Conservation (phyloP, 2,113 vertebrate genomes). For the Pollimyrus isidori region DNA sequence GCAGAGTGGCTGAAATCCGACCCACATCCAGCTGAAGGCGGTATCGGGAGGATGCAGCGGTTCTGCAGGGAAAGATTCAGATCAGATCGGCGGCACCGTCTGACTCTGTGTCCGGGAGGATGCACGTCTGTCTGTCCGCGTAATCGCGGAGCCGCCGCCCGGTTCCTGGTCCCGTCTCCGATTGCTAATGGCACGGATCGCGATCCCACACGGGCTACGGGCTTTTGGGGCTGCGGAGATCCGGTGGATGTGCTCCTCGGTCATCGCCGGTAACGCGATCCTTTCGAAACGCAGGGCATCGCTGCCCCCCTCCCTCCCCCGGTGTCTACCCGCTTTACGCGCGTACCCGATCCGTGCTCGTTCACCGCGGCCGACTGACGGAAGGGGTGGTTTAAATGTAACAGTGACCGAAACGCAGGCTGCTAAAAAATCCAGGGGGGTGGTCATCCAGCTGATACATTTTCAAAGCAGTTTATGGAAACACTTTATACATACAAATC, state of each 20-base stretch:
- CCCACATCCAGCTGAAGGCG: constrained; percentile 26
- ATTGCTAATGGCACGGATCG: background rate
- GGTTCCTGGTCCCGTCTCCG: constrained; percentile 22
- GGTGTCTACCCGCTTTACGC: constrained; percentile 20
- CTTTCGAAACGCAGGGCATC: constrained; percentile 38
- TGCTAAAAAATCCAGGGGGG: constrained; percentile 41
- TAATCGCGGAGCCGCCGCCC: constrained; percentile 35
- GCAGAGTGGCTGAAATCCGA: constrained; percentile 14
- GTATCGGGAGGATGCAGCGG: background rate
- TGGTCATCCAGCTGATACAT: constrained; percentile 50
- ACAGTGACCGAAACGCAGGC: constrained; percentile 29
- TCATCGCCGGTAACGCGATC: constrained; percentile 27
- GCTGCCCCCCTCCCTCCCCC: constrained; percentile 24
- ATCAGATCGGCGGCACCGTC: constrained; percentile 18
- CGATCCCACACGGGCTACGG: constrained; percentile 12
- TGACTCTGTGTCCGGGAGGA: constrained; percentile 33
- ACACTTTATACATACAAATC: constrained; percentile 35
- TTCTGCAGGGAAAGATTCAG: constrained; percentile 13
- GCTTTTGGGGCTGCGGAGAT: constrained; percentile 36
- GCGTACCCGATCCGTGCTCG: constrained; percentile 45
- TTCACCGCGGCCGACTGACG: constrained; percentile 32
- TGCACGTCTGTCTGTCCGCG: constrained; percentile 38
- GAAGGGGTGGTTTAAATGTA: constrained; percentile 29
- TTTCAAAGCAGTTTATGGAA: constrained; percentile 48
- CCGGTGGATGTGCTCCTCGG: constrained; percentile 35